phyloP scores from a whole-genome alignment of 1,140 invertebrate species.

The Cephus cinctus region DNA sequence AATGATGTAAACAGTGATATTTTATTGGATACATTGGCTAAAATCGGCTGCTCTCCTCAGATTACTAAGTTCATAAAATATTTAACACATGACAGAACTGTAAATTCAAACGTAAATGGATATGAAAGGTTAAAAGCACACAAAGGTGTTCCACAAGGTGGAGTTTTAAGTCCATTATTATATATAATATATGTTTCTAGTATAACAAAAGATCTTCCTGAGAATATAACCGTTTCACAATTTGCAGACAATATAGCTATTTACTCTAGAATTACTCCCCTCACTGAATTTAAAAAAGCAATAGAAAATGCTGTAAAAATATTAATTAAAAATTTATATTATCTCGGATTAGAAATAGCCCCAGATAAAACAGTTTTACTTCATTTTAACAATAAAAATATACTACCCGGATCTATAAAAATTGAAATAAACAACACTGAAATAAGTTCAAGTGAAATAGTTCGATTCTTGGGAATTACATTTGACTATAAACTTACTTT shows the following conservation, averaged over 20 bases:
- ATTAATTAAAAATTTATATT: neutral
- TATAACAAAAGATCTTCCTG: neutral
- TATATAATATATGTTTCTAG: conserved; percentile 10
- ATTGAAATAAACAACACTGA: no score
- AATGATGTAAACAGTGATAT: conserved; percentile 14
- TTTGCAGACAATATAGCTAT: conserved; percentile 15
- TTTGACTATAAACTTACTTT: no score
- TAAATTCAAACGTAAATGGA: neutral
- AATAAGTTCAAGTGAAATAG: no score
- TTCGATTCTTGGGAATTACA: no score
- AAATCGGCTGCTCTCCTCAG: conserved; percentile 7
- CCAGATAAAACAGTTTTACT: neutral
- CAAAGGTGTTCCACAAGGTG: conserved; percentile 12
- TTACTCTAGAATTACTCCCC: neutral
- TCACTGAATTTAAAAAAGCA: no score
- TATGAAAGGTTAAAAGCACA: neutral
- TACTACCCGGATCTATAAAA: no score
- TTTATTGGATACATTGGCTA: conserved; percentile 11
- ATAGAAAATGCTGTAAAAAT: neutral
- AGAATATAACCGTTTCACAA: neutral
- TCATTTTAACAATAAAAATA: neutral
- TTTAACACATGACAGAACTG: conserved; percentile 7
- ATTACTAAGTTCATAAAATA: conserved; percentile 10
- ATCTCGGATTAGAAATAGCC: neutral
- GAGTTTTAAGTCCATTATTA: conserved; percentile 1